A percentile compares a stretch with the other conserved stretches of the same genome.
phyloP scores from a whole-genome alignment of 2,797 vertebrate genomes.

The Myotis myotis region DNA sequence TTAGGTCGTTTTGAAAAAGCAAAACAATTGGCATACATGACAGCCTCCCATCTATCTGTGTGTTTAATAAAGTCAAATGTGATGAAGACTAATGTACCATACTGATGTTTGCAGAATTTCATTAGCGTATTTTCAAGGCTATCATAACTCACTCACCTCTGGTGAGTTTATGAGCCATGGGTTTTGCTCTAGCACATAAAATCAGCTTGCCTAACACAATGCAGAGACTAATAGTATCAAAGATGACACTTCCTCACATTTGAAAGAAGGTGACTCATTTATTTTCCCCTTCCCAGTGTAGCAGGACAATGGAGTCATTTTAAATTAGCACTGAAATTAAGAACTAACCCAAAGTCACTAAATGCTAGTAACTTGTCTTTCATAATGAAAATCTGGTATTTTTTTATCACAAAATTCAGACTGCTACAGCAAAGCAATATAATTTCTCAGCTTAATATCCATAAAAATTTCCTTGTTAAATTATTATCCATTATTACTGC shows the following conservation, averaged over 20 bases:
- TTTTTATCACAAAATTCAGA: background rate
- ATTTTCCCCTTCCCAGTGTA: background rate
- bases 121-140: slow-evolving; percentile 82
- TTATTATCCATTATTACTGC: background rate
- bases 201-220: slow-evolving; percentile 81
- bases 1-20: slow-evolving; percentile 73
- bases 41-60: slow-evolving; percentile 80
- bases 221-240: slow-evolving; percentile 79
- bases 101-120: slow-evolving; percentile 86
- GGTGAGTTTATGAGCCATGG: slow-evolving; percentile 85
- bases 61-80: slow-evolving; percentile 85
- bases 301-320: slow-evolving; percentile 62
- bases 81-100: slow-evolving; percentile 87
- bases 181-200: slow-evolving; percentile 84
- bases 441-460: background rate
- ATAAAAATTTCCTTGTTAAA: background rate
- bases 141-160: slow-evolving; percentile 86
- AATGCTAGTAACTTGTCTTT: background rate
- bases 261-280: slow-evolving; percentile 83
- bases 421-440: background rate
- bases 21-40: slow-evolving; percentile 80
- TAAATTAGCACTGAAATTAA: slow-evolving; percentile 64
- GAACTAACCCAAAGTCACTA: slow-evolving; percentile 38
- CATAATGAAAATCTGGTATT: background rate
- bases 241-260: slow-evolving; percentile 74